Evolutionary conservation across 1,140 invertebrate species (phyloP).

Genomic region (Drosophila chauvacae): DNA sequence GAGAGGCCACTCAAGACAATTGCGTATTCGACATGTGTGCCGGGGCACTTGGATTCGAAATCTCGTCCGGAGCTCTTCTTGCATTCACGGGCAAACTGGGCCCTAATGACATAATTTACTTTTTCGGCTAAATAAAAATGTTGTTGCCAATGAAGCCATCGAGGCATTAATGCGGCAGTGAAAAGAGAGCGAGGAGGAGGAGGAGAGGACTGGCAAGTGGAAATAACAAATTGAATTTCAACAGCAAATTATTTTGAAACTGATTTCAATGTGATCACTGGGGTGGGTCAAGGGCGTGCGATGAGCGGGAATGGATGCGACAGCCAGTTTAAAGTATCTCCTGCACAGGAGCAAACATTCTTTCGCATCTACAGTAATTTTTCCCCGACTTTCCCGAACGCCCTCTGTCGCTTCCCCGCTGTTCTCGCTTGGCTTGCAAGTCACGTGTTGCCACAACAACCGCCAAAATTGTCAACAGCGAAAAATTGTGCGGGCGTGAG

Average conservation of each 20-base stretch:
- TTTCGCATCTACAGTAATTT: conserved; percentile 62
- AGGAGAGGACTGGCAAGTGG: conserved; percentile 53
- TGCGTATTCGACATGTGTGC: conserved; percentile 59
- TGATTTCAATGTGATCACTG: conserved; percentile 79
- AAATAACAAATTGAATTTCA: conserved; percentile 83
- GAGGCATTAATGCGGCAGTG: conserved; percentile 67
- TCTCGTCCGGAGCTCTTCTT: conserved; percentile 6
- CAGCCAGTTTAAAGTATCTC: conserved; percentile 66
- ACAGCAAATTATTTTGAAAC: conserved; percentile 80
- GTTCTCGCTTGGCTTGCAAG: conserved; percentile 73
- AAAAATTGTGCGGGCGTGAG: conserved; percentile 81
- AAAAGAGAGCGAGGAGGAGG: neutral
- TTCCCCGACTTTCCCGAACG: conserved; percentile 23
- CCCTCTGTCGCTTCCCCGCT: neutral
- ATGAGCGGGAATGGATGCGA: neutral
- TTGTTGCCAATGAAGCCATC: conserved; percentile 69
- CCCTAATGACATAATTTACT: conserved; percentile 78
- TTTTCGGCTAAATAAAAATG: conserved; percentile 69
- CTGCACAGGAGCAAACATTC: conserved; percentile 51
- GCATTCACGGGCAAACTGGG: conserved; percentile 64
- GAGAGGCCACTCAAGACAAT: conserved; percentile 52
- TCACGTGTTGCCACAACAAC: conserved; percentile 83
- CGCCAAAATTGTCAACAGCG: conserved; percentile 83
- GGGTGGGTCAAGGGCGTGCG: conserved; percentile 44
- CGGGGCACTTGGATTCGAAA: conserved; percentile 36